Evolutionary conservation across 2,113 vertebrate species (phyloP).

Genomic region (Tachysurus vachellii): DNA sequence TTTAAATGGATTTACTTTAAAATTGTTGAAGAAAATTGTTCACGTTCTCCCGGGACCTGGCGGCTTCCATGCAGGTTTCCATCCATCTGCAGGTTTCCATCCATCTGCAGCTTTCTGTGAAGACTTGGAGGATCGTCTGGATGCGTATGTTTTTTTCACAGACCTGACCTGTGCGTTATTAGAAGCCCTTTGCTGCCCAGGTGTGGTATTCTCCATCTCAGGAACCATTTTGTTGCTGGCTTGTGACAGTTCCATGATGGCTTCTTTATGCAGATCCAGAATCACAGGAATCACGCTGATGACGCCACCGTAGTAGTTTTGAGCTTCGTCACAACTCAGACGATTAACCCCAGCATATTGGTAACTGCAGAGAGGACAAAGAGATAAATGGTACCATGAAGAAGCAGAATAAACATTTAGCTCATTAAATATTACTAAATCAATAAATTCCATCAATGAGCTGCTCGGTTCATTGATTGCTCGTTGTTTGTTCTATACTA

Average conservation of each 20-base stretch:
- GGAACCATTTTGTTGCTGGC: not conserved
- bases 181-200: not conserved
- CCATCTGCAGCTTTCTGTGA: not conserved
- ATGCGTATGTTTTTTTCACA: too few species aligned
- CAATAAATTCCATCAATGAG: not conserved
- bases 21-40: not conserved
- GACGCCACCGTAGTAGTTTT: slow-evolving; percentile 75
- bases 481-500: not conserved
- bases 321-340: slow-evolving; percentile 78
- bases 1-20: not conserved
- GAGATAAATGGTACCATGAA: not conserved
- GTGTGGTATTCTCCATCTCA: not conserved
- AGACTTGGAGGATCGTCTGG: not conserved
- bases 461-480: too few species aligned
- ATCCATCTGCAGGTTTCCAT: not conserved
- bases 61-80: slow-evolving; percentile 55
- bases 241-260: slow-evolving; percentile 19
- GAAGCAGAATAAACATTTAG: not conserved
- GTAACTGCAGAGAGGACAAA: slow-evolving; percentile 65
- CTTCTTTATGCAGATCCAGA: slow-evolving; percentile 70
- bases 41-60: slow-evolving; percentile 34
- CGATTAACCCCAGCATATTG: slow-evolving; percentile 77
- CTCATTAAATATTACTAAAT: not conserved
- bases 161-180: not conserved
- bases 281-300: slow-evolving; percentile 78